Evolutionary conservation across 92 coral and sea anemone genomes (phyloP).

Genomic region (Galaxea fascicularis): DNA sequence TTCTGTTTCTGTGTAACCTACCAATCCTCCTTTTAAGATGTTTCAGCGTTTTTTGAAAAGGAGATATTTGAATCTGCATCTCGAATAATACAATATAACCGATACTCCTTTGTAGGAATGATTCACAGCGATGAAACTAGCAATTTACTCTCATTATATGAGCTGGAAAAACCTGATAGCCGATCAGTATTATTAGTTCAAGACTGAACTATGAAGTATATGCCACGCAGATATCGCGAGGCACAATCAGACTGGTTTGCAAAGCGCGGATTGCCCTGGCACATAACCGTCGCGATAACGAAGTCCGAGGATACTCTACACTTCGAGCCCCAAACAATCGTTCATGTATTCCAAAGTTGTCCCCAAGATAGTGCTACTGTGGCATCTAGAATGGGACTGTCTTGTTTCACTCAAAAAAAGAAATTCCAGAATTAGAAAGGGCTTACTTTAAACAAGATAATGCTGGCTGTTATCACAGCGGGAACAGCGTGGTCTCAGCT

Average conservation of each 20-base stretch:
- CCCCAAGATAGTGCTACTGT: conserved; percentile 64
- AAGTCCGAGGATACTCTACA: conserved; percentile 36
- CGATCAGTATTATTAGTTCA: conserved; percentile 52
- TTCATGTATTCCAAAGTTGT: conserved; percentile 66
- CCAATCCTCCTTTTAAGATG: neutral
- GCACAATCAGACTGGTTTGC: conserved; percentile 68
- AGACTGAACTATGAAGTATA: conserved; percentile 53
- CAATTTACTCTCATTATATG: conserved; percentile 2
- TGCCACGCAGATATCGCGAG: conserved; percentile 53
- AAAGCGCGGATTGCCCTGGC: conserved; percentile 72
- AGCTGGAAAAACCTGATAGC: conserved; percentile 50
- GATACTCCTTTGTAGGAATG: neutral
- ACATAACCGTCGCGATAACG: conserved; percentile 57
- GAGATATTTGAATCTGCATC: neutral
- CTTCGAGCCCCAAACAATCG: conserved; percentile 53
- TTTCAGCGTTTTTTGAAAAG: conserved; percentile 2
- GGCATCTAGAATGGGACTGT: conserved; percentile 49
- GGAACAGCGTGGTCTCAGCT: conserved; percentile 40
- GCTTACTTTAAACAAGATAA: conserved; percentile 63
- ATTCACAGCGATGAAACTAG: neutral
- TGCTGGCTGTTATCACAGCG: conserved; percentile 73
- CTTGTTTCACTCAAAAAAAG: conserved; percentile 39
- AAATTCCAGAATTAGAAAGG: conserved; percentile 44
- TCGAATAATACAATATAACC: neutral
- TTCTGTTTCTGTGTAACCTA: neutral